Base-by-base conservation (phyloP, 2,113 vertebrate species). In the Actinemys pallida region DNA sequence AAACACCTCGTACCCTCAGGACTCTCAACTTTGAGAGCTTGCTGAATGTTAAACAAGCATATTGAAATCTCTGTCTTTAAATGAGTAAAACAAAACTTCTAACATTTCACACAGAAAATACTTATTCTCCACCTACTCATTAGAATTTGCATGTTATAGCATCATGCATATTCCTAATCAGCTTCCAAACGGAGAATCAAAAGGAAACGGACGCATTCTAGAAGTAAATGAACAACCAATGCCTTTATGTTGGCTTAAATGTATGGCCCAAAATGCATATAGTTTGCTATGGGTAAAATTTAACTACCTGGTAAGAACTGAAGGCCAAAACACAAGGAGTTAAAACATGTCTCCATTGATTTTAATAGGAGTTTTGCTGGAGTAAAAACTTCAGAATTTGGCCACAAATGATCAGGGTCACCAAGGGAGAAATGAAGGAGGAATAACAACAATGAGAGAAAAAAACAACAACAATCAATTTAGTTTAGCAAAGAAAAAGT, bases 51-150 rank as follows among this genome's bases (percentile, higher is more conserved):
- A 97, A 96, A 97, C 62, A 96, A 97, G 91, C 54, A 82, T 93
- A 96, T 96, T 96, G 90, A 90, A 93, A 97, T 93, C 93, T 95
- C 96, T 97, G 90, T 92, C 93, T 98, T 98, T 93, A 96, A 97
- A 97, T 52, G 79, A 88, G 42, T 93, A 92, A 97, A 97, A 97
- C 95, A 95, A 93, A 97, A 97, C 59, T 94, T 96, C 92, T 96
- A 95, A 95, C 81, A 92, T 81, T 94, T 90, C 91, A 95, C 86
- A 96, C 35, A 84, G 90, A 94, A 80, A 47, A 81, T 56, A 95
- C 50, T 91, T 91, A 62, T 59, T 97, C 84, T 90, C 88, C 86
- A 94, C 81, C 94, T 94, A 72, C 84, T 93, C 59, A 94, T 92
- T 96, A 96, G n/a, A 95, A 97, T 94, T 95, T 96, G 86, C 86